Conservation (phyloP, 2,113 vertebrate genomes). For the Protobothrops mucrosquamatus region DNA sequence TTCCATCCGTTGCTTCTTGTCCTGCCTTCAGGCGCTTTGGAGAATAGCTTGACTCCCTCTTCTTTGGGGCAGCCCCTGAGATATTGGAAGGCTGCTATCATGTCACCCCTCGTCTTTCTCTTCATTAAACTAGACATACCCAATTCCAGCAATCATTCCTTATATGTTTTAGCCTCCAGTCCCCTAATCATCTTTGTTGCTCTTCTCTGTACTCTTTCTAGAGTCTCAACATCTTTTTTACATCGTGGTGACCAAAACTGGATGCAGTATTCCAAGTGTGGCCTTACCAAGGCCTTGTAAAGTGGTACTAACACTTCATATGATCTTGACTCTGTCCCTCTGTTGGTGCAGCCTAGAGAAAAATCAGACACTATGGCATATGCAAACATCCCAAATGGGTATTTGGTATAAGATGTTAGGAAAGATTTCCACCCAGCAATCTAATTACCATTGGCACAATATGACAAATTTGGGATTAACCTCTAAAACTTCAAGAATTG, state of each 20-base stretch:
- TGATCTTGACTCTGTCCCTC: not conserved
- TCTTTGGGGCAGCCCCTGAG: not conserved
- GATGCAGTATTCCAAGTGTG: not conserved
- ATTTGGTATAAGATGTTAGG: not conserved
- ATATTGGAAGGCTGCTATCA: not conserved
- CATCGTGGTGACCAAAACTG: not conserved
- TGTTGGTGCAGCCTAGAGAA: not conserved
- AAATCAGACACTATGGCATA: not conserved
- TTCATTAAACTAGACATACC: not conserved
- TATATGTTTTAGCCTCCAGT: not conserved
- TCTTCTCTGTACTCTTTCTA: not conserved
- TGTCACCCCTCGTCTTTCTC: not conserved
- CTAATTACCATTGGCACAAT: not conserved
- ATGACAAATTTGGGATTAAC: not conserved
- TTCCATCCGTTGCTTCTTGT: not conserved
- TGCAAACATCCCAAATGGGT: not conserved
- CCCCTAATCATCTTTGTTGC: not conserved
- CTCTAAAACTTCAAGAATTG: not conserved
- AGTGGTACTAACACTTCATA: too few relatives aligned
- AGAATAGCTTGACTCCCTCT: not conserved
- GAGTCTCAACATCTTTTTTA: not conserved
- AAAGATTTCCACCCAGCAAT: not conserved
- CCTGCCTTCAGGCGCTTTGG: not conserved
- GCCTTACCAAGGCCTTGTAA: too few relatives aligned
- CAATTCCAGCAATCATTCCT: not conserved